A percentile compares a stretch with the other conserved stretches of the same genome.
Conservation (phyloP, 2,113 vertebrate genomes). For the Microcebus murinus region DNA sequence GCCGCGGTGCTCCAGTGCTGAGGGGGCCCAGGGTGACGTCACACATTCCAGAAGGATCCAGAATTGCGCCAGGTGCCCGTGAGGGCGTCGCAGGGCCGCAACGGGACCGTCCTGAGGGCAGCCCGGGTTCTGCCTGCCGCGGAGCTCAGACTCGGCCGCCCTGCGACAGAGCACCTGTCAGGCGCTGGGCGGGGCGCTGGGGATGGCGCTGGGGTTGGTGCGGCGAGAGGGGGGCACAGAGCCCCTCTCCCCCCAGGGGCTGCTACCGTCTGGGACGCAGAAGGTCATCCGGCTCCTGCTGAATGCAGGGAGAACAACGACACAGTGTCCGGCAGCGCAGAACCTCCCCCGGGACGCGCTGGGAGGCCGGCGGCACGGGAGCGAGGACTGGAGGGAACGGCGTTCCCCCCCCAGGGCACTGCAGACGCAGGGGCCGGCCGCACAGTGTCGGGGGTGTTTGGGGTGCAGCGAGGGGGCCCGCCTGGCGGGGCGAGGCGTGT, state of each 20-base stretch:
- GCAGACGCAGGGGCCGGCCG: too few species aligned
- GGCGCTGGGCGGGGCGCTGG: fast-evolving
- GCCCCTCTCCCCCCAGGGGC: fast-evolving
- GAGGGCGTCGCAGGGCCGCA: fast-evolving
- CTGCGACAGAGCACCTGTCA: fast-evolving
- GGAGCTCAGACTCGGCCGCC: too few species aligned
- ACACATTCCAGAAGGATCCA: fast-evolving
- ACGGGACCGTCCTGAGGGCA: fast-evolving
- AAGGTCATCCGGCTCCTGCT: fast-evolving
- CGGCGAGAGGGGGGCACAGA: fast-evolving
- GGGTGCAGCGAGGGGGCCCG: background rate
- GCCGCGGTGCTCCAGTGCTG: fast-evolving
- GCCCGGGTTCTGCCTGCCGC: background rate
- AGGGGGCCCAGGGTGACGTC: fast-evolving
- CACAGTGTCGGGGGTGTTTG: background rate
- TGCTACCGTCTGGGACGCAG: background rate
- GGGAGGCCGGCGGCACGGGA: background rate
- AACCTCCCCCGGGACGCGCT: fast-evolving
- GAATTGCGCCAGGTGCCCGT: fast-evolving
- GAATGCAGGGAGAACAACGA: fast-evolving
- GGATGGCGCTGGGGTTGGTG: fast-evolving
- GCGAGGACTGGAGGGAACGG: too few species aligned
- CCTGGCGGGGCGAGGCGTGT: fast-evolving
- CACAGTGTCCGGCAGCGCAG: fast-evolving
- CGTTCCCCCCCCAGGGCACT: too few species aligned